Percentiles rank a stretch among this genome's conserved stretches.
Evolutionary conservation across 2,888 invertebrate genomes (phyloP).

Genomic region (Seira musarum): DNA sequence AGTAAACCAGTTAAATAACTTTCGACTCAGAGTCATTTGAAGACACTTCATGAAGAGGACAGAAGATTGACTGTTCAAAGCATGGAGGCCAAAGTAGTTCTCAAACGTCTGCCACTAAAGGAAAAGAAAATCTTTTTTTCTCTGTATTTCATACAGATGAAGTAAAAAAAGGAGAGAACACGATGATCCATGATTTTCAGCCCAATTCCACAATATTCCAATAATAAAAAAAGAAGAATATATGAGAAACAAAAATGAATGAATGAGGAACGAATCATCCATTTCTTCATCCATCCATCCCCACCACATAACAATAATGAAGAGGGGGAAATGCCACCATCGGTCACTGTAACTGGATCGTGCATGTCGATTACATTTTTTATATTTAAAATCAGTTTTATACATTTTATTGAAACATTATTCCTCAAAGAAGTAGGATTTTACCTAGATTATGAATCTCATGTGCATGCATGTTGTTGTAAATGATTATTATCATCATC

Average conservation of each 20-base stretch:
- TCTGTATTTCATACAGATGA: conserved; percentile 38
- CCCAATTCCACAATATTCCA: conserved; percentile 41
- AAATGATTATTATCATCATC: too few species aligned
- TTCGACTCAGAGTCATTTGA: conserved; percentile 24
- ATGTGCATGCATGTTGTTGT: too few species aligned
- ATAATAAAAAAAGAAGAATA: conserved; percentile 1
- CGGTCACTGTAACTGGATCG: conserved; percentile 60
- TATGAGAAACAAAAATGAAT: too few species aligned
- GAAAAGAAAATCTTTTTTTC: conserved; percentile 29
- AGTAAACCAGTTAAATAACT: conserved; percentile 31
- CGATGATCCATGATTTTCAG: conserved; percentile 39
- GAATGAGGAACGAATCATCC: too few species aligned
- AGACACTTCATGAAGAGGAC: conserved; percentile 18
- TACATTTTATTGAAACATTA: neutral
- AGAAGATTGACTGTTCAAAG: conserved; percentile 20
- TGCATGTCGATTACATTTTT: conserved; percentile 32
- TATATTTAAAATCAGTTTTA: conserved; percentile 2
- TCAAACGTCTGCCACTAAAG: conserved; percentile 30
- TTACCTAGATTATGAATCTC: too few species aligned
- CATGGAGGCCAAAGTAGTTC: conserved; percentile 48
- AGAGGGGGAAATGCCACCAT: conserved; percentile 56
- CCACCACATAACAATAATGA: conserved; percentile 23
- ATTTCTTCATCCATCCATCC: too few species aligned
- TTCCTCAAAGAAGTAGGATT: neutral
- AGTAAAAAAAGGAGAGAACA: too few species aligned